A percentile compares a stretch with the other conserved stretches of the same genome.
phyloP scores from a whole-genome alignment of 2,797 vertebrate species.

The Crypturellus tataupa region DNA sequence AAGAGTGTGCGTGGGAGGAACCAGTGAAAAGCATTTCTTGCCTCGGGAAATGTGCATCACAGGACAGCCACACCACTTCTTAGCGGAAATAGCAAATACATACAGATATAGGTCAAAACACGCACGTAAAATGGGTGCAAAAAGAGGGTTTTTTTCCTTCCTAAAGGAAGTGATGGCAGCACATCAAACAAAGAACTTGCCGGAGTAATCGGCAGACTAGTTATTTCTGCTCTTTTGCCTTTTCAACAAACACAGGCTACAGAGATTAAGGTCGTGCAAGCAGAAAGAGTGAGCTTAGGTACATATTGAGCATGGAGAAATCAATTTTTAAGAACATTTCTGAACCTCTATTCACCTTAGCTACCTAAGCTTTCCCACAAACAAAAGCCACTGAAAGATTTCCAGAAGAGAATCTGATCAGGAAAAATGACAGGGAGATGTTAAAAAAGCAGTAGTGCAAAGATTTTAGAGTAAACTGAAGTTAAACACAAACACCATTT shows the following conservation, averaged over 20 bases:
- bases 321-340: neutral
- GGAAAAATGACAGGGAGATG: neutral
- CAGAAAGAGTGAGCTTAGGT: neutral
- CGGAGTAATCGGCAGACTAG: neutral
- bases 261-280: neutral
- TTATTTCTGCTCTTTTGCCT: neutral
- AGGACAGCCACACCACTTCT: neutral
- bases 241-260: neutral
- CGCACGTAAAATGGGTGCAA: fast-evolving
- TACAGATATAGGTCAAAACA: neutral
- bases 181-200: neutral
- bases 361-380: neutral
- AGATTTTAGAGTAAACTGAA: neutral
- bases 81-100: neutral
- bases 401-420: neutral
- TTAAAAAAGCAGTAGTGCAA: neutral
- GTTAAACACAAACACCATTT: neutral
- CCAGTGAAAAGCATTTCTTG: constrained; percentile 26
- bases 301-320: neutral
- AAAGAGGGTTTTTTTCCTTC: neutral
- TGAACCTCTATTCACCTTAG: neutral
- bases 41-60: neutral
- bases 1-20: neutral
- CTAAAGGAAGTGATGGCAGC: neutral
- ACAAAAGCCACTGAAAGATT: neutral